Evolutionary conservation across 1,140 invertebrate species (phyloP).

Genomic region (Nomia melanderi): DNA sequence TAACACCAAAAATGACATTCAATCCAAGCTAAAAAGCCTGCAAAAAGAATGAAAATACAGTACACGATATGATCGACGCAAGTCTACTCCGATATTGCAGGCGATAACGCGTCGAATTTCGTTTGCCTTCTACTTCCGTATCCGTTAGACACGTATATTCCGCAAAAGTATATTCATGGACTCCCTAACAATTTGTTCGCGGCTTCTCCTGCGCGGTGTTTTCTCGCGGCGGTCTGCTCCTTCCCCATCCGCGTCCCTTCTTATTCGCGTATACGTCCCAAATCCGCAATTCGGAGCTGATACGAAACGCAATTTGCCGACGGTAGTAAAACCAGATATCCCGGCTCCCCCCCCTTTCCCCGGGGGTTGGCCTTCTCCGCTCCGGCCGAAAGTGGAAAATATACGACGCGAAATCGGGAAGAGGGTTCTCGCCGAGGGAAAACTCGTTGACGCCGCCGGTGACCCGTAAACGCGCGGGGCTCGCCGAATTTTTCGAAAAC

Average conservation of each 20-base stretch:
- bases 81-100: no score
- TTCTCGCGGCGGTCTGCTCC: background rate
- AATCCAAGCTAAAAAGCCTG: no score
- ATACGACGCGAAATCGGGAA: conserved; percentile 26
- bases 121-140: no score
- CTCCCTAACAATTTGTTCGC: background rate
- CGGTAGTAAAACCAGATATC: conserved; percentile 25
- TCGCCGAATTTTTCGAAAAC: conserved; percentile 37
- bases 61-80: no score
- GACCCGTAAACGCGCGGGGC: conserved; percentile 30
- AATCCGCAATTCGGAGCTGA: conserved; percentile 45
- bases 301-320: conserved; percentile 44
- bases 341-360: background rate
- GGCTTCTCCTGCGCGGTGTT: background rate
- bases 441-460: conserved; percentile 37
- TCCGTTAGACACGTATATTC: no score
- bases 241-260: background rate
- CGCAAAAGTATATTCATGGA: no score
- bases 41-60: no score
- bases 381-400: conserved; percentile 29
- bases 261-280: background rate
- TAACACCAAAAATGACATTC: no score
- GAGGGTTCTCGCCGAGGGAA: background rate
- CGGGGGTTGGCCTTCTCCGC: background rate
- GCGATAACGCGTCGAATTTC: no score